Evolutionary conservation across 2,797 vertebrate species (phyloP).

Genomic region (Notolepis coatsorum): DNA sequence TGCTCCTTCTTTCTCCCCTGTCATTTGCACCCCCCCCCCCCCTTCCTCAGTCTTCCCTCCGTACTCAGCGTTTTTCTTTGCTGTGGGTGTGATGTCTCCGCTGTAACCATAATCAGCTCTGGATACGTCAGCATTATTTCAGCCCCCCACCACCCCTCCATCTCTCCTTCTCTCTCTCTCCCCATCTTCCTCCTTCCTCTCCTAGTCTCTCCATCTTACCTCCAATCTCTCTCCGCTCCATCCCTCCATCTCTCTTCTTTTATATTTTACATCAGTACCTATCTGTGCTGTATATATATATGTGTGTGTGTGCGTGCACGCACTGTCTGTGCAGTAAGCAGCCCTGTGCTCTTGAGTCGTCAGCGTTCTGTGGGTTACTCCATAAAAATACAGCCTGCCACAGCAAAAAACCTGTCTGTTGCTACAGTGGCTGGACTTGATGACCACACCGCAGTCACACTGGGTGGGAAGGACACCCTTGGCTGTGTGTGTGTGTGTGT

Average conservation of each 20-base stretch:
- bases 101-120: constrained; percentile 80
- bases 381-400: constrained; percentile 78
- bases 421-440: constrained; percentile 63
- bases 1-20: constrained; percentile 72
- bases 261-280: constrained; percentile 43
- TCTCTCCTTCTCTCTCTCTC: not conserved
- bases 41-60: constrained; percentile 54
- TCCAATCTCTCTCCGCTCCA: constrained; percentile 47
- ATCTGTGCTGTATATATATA: constrained; percentile 10
- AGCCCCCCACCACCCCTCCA: constrained; percentile 41
- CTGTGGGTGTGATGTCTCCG: constrained; percentile 81
- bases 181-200: not conserved
- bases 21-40: constrained; percentile 61
- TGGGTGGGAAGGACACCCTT: constrained; percentile 69
- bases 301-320: constrained; percentile 40
- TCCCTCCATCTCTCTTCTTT: constrained; percentile 14
- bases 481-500: constrained; percentile 20
- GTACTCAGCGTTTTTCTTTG: constrained; percentile 78
- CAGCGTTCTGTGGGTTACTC: constrained; percentile 73
- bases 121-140: constrained; percentile 79
- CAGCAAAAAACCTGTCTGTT: constrained; percentile 75
- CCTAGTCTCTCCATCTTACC: constrained; percentile 27
- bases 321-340: constrained; percentile 64
- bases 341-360: constrained; percentile 73
- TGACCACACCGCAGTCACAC: constrained; percentile 65